phyloP scores from a whole-genome alignment of 2,797 vertebrate species.

The Sebastes aleutianus region DNA sequence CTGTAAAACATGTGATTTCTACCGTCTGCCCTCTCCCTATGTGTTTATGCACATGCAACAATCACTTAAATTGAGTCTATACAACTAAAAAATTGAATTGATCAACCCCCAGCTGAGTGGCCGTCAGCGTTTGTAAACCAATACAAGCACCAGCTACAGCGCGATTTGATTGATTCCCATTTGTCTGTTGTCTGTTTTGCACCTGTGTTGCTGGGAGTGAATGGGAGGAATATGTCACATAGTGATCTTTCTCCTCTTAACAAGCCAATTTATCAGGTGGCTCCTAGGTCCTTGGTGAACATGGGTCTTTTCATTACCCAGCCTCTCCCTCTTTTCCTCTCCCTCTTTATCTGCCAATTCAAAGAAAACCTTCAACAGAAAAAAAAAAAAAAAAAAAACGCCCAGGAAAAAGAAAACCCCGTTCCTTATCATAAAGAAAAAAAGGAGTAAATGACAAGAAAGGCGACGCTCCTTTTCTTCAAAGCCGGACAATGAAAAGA shows the following conservation, averaged over 20 bases:
- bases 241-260: constrained; percentile 80
- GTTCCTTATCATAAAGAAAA: constrained; percentile 36
- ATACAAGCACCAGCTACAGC: constrained; percentile 57
- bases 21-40: not conserved
- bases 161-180: constrained; percentile 66
- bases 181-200: constrained; percentile 68
- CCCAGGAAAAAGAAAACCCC: constrained; percentile 49
- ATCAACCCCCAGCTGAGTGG: constrained; percentile 37
- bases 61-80: constrained; percentile 27
- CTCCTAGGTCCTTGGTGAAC: constrained; percentile 77
- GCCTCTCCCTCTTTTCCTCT: constrained; percentile 69
- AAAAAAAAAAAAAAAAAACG: constrained; percentile 51
- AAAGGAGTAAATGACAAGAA: constrained; percentile 62
- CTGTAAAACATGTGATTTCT: constrained; percentile 51
- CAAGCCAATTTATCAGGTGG: constrained; percentile 82
- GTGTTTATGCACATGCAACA: constrained; percentile 31
- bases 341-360: constrained; percentile 86
- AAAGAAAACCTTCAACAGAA: constrained; percentile 88
- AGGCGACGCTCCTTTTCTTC: constrained; percentile 78
- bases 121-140: constrained; percentile 39
- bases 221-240: constrained; percentile 71
- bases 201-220: constrained; percentile 72
- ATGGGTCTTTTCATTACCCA: constrained; percentile 80
- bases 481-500: constrained; percentile 80
- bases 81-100: constrained; percentile 38